A percentile compares a stretch with the other conserved stretches of the same genome.
Evolutionary conservation across 1,140 invertebrate genomes (phyloP).

Genomic region (Papilio polytes): DNA sequence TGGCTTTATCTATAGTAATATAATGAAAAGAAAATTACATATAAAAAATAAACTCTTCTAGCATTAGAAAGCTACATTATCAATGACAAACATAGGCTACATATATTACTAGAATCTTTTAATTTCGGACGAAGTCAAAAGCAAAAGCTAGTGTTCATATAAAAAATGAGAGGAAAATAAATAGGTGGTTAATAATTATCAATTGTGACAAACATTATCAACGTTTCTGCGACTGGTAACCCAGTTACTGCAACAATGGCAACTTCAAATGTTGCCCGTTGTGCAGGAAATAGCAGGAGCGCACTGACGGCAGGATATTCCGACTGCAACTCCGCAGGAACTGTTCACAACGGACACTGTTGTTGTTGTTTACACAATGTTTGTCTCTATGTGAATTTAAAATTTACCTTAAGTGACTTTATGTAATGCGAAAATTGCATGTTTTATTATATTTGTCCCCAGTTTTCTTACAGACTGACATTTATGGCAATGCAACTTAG

Average conservation of each 20-base stretch:
- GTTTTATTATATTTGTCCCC: not conserved
- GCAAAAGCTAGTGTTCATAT: not conserved
- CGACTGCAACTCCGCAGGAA: constrained; percentile 53
- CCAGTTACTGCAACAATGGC: constrained; percentile 52
- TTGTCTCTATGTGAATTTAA: constrained; percentile 31
- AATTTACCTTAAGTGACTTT: not conserved
- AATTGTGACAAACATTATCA: constrained; percentile 33
- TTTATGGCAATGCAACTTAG: no score
- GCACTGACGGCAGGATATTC: constrained; percentile 60
- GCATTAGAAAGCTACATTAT: no score
- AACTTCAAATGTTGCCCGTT: constrained; percentile 50
- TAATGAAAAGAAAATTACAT: no score
- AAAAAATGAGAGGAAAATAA: not conserved
- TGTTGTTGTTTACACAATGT: constrained; percentile 45
- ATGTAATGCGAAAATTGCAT: not conserved
- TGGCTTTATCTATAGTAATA: no score
- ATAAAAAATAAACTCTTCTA: no score
- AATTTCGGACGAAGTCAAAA: no score
- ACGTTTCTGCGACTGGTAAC: constrained; percentile 53
- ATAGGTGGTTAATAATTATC: constrained; percentile 22
- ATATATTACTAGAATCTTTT: no score
- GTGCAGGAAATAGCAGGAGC: constrained; percentile 56
- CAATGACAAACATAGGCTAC: no score
- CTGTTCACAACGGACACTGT: constrained; percentile 50
- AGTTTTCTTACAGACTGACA: no score